Evolutionary conservation across 2,888 invertebrate genomes (phyloP).

Genomic region (Resseliella maxima): DNA sequence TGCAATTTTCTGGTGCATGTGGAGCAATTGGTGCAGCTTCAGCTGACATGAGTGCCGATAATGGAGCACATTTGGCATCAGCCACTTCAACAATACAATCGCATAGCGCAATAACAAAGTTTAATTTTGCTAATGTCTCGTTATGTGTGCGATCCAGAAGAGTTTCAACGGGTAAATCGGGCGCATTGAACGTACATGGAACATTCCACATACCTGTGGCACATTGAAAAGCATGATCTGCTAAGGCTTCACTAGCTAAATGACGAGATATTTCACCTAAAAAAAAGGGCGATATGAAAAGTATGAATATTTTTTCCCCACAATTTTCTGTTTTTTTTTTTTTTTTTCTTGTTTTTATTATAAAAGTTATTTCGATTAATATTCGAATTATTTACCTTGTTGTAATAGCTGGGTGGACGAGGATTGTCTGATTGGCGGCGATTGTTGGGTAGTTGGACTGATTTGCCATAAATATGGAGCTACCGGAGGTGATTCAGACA

Average conservation of each 20-base stretch:
- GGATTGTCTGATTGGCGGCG: slow-evolving; percentile 73
- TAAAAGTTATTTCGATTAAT: no score
- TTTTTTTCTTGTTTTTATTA: no score
- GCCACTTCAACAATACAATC: slow-evolving; percentile 94
- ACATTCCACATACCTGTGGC: slow-evolving; percentile 29
- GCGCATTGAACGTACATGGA: slow-evolving; percentile 82
- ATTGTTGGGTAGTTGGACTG: slow-evolving; percentile 75
- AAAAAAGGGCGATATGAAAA: background rate
- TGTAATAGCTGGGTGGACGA: slow-evolving; percentile 16
- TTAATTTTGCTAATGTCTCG: slow-evolving; percentile 95
- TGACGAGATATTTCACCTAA: slow-evolving; percentile 73
- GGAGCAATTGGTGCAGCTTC: slow-evolving; percentile 66
- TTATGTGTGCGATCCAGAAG: slow-evolving; percentile 96
- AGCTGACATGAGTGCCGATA: slow-evolving; percentile 74
- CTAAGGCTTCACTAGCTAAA: slow-evolving; percentile 71
- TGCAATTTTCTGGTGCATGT: slow-evolving; percentile 68
- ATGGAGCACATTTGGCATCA: slow-evolving; percentile 81
- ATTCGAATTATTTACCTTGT: slow-evolving; percentile 26
- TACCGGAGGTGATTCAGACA: slow-evolving; percentile 78
- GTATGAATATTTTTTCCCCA: no score
- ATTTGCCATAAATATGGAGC: slow-evolving; percentile 87
- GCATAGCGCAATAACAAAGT: slow-evolving; percentile 95
- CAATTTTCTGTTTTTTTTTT: no score
- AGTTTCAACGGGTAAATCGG: slow-evolving; percentile 95
- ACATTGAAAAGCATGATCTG: slow-evolving; percentile 63